Evolutionary conservation across 2,113 vertebrate species (phyloP).

Genomic region (Pipra filicauda): DNA sequence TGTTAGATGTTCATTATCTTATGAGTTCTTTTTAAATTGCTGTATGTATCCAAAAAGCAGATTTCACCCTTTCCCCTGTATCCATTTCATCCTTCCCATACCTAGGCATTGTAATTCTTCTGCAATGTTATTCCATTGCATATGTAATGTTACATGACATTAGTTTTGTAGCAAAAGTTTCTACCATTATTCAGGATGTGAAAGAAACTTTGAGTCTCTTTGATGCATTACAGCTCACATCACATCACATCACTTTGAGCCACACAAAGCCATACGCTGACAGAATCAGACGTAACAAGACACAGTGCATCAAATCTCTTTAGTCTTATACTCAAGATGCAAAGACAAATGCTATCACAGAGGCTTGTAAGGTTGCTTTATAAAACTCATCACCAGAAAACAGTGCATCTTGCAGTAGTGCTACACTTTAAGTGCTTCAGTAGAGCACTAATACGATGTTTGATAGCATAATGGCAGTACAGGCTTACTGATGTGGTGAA

Average conservation of each 20-base stretch:
- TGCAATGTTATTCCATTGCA: neutral
- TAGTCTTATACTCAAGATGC: conserved; percentile 22
- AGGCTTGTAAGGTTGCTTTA: neutral
- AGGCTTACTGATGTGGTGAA: neutral
- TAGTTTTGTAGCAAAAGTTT: conserved; percentile 25
- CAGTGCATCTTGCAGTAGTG: neutral
- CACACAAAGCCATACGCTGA: neutral
- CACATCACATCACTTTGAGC: conserved; percentile 30
- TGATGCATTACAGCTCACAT: conserved; percentile 34
- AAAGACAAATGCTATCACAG: conserved; percentile 29
- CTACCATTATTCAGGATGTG: conserved; percentile 15
- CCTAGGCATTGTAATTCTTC: neutral
- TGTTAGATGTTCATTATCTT: neutral
- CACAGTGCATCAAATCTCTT: conserved; percentile 41
- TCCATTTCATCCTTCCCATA: neutral
- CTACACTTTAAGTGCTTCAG: neutral
- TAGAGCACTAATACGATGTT: neutral
- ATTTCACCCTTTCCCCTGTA: neutral
- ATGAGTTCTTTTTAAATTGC: neutral
- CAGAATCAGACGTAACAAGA: conserved; percentile 54
- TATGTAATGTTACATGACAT: conserved; percentile 16
- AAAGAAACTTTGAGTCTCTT: conserved; percentile 43
- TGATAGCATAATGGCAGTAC: conserved; percentile 8
- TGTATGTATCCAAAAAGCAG: neutral
- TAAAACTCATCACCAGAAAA: conserved; percentile 24